Base-by-base conservation (phyloP, 2,888 invertebrate genomes). In the Abrostola triplasia region DNA sequence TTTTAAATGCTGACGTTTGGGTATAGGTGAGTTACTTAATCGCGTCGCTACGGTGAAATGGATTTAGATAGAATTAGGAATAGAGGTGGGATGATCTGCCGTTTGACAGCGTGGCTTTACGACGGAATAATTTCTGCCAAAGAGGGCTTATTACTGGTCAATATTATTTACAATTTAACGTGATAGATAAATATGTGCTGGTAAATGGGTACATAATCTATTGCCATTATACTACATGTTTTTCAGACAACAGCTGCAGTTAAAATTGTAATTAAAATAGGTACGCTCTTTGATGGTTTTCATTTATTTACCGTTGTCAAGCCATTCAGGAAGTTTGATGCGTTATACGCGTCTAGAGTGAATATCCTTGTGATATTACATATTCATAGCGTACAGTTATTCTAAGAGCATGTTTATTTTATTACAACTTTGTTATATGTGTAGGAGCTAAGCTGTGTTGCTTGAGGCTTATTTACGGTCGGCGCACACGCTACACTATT, bases 361-460 rank as follows among this genome's bases (percentile, higher is more conserved):
- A 24, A 24, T 24, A 24, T 24, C 24, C 24, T 24, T 24, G 4
- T 24, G 24, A 24, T 24, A 24, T 24, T 40, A 4, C 40, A 40
- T 40, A 53, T 53, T 53, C 6, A 53, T 53, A 11, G 41, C 40
- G 35, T 12, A 5, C 4, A 37, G 8, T 44, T 44, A 9, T 40
- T 40, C 13, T 47, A 24, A 47, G 9, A 9, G 42, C n/a, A 6
- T 44, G 42, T 54, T 53, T 41, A 54, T 42, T 37, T 36, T 36
- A 41, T 36, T 41, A 41, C 10, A 1, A 41, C 6, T 53, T n/a
- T 6, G 36, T 54, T 54, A 54, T 42, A 54, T 36, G 42, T 54
- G 42, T 7, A 36, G n/a, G 6, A 11, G 8, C 36, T 53, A 40
- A 36, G 9, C 42, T 12, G 44, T 44, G 12, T 12, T 8, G 53